A percentile compares a stretch with the other conserved stretches of the same genome.
Conservation (phyloP, 2,888 invertebrate species). For the Andrena chrysosceles region DNA sequence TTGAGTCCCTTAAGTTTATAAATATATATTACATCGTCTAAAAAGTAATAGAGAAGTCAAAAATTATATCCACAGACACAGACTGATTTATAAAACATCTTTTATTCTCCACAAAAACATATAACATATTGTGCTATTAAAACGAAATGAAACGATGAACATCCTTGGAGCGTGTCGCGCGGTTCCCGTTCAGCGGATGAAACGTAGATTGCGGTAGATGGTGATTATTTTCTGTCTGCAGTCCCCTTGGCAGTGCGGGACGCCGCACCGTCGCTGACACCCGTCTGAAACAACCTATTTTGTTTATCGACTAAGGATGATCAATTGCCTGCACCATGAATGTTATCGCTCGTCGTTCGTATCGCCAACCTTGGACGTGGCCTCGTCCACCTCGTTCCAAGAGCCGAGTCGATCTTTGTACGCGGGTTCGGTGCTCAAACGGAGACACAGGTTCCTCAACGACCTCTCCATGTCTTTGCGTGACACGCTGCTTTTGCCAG, state of each 20-base stretch:
- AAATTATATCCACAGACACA: too few species aligned
- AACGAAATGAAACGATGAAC: neutral
- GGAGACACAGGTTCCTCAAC: slow-evolving; percentile 78
- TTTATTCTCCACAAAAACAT: slow-evolving; percentile 31
- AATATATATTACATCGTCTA: too few species aligned
- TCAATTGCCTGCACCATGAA: neutral
- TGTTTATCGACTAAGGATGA: slow-evolving; percentile 42
- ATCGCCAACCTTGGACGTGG: slow-evolving; percentile 45
- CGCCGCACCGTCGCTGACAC: slow-evolving; percentile 9
- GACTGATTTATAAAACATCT: neutral
- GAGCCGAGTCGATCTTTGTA: neutral
- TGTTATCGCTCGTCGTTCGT: slow-evolving; percentile 1
- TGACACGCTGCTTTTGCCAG: slow-evolving; percentile 78
- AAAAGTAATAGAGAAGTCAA: too few species aligned
- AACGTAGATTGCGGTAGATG: slow-evolving; percentile 44
- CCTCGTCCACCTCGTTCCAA: slow-evolving; percentile 1
- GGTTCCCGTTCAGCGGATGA: slow-evolving; percentile 30
- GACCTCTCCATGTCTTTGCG: slow-evolving; percentile 80
- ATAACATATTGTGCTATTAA: too few species aligned
- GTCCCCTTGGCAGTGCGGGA: slow-evolving; percentile 29
- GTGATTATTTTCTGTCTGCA: slow-evolving; percentile 35
- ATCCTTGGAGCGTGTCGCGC: neutral
- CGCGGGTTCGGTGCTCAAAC: slow-evolving; percentile 64
- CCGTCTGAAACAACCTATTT: slow-evolving; percentile 53
- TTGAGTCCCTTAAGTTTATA: too few species aligned